Evolutionary conservation across 2,113 vertebrate genomes (phyloP), one percentile per base, ranked within the genome.

Genomic region (Menura novaehollandiae): DNA sequence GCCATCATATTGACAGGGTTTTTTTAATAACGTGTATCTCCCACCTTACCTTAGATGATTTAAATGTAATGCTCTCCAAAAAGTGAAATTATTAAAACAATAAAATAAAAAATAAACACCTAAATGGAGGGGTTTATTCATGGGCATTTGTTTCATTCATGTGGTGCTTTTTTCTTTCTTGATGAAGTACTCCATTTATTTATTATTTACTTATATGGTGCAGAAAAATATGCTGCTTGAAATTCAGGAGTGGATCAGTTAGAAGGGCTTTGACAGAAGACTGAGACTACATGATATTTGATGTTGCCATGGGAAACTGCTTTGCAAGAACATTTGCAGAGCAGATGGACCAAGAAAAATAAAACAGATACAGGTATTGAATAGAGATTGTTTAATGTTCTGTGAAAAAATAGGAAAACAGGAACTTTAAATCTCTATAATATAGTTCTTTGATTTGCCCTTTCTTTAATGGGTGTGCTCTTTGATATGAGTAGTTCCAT

Each of bases 231-330:
- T 33, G 55, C n/a, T 88, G 30, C 71, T 94, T 88, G 60, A 89
- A 93, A 84, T 88, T 75, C 46, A 86, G 33, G 79, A 91, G 64
- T 93, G 74, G 55, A 83, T 95, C 88, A n/a, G 76, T 85, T 72
- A 56, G 77, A 87, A 95, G 27, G 78, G 60, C 74, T 97, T 75
- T 44, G 47, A 7, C 56, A 76, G 89, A 85, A 96, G 71, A 75
- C 82, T 83, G 43, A n/a, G 91, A 33, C 58, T 94, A 68, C 94
- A 87, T 96, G 89, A 33, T 96, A 93, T 84, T 87, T 81, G 33
- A 49, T 77, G 96, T 98, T 98, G 96, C 97, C 80, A 98, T 96
- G 95, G 97, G 97, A 97, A 96, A 98, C 96, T 56, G 91, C 81
- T 96, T 97, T 96, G 94, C 82, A 93, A 91, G 89, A 97, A 78